Conservation (phyloP, 2,113 vertebrate genomes). For the Hirundichthys speculiger region DNA sequence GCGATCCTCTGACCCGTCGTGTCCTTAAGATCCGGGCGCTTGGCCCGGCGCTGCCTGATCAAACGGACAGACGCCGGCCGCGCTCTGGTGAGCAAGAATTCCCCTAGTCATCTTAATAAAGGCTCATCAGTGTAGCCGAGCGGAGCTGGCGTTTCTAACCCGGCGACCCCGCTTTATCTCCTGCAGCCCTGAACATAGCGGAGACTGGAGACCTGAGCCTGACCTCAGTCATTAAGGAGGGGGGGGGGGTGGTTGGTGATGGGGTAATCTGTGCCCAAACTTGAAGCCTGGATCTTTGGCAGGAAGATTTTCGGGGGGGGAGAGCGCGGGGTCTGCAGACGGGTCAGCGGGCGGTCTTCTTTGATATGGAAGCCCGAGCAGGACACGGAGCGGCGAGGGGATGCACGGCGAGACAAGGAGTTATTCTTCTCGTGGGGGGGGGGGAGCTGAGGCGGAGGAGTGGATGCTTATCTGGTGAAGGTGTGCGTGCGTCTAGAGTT, state of each 20-base stretch:
- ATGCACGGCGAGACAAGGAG: conserved; percentile 58
- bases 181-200: conserved; percentile 7
- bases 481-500: conserved; percentile 58
- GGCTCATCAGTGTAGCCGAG: conserved; percentile 64
- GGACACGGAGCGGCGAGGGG: conserved; percentile 63
- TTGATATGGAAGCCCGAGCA: conserved; percentile 74
- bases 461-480: conserved; percentile 57
- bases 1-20: conserved; percentile 51
- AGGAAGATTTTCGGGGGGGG: too few relatives aligned
- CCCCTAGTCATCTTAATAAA: conserved; percentile 75
- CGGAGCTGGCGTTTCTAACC: conserved; percentile 46
- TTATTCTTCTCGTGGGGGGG: conserved; percentile 62
- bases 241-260: conserved; percentile 1
- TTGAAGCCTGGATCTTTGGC: conserved; percentile 30
- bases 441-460: conserved; percentile 21
- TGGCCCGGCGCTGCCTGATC: conserved; percentile 46
- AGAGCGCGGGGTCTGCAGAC: conserved; percentile 22
- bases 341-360: conserved; percentile 62
- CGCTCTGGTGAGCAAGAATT: conserved; percentile 72
- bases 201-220: conserved; percentile 38
- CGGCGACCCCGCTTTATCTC: conserved; percentile 51
- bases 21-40: conserved; percentile 53
- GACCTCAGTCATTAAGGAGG: conserved; percentile 48
- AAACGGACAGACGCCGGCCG: conserved; percentile 40
- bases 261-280: conserved; percentile 48